phyloP scores from a whole-genome alignment of 2,113 vertebrate species.

The Tetrao urogallus region DNA sequence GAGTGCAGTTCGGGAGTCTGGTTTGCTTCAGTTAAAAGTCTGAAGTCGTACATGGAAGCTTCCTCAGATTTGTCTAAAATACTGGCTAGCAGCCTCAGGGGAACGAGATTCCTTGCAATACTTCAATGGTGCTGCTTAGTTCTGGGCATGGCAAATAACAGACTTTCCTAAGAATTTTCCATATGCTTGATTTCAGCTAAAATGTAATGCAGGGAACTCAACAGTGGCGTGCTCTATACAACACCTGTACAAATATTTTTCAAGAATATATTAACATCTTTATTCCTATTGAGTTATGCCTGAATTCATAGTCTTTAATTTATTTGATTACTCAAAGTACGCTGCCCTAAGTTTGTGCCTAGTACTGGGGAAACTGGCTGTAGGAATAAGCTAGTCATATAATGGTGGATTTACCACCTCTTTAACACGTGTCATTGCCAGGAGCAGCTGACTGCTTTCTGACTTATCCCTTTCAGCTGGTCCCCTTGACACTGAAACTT shows the following conservation, averaged over 20 bases:
- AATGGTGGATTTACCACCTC: not conserved
- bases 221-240: not conserved
- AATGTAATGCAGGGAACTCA: not conserved
- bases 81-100: slow-evolving; percentile 51
- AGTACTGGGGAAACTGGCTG: not conserved
- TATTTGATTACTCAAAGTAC: not conserved
- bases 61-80: slow-evolving; percentile 41
- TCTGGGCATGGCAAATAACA: slow-evolving; percentile 16
- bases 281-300: not conserved
- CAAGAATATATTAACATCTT: not conserved
- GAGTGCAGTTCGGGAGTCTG: slow-evolving; percentile 41
- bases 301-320: not conserved
- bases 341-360: not conserved
- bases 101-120: slow-evolving; percentile 29
- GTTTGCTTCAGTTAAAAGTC: slow-evolving; percentile 60
- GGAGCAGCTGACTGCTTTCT: not conserved
- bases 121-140: not conserved
- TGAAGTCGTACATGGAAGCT: slow-evolving; percentile 43
- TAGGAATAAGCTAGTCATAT: not conserved
- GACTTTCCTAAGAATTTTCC: slow-evolving; percentile 15
- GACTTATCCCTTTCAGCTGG: not conserved
- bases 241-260: not conserved
- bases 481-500: not conserved
- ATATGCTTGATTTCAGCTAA: not conserved
- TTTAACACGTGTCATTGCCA: fast-evolving